Evolutionary conservation across 2,797 vertebrate genomes (phyloP), one percentile per base, ranked within the genome.

Genomic region (Lacerta viridis): DNA sequence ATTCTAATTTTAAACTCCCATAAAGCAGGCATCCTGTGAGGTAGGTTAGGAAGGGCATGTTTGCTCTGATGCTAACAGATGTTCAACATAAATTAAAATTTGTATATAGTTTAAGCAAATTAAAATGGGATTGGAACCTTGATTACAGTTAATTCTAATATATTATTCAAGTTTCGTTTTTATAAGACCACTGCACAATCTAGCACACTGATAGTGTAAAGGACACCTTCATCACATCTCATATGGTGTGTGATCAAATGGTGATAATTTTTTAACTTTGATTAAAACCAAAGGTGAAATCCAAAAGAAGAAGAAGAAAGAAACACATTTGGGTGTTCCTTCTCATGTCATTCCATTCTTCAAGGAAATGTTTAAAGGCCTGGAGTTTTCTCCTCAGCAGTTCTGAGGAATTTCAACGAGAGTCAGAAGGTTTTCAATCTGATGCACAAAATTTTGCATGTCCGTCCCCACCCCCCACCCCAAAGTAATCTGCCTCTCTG

Each of bases 31-130:
- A 80, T 86, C 50, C 69, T 83, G 20, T 59, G 3, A 79, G 36
- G 80, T 77, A 85, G 46, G 36, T 85, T 71, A 88, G 27, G n/a
- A 64, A 85, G 7, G 36, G 1, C 5, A 36, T 59, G n/a, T 29
- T 76, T 18, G n/a, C 80, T 36, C 25, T 69, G 74, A 69, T 59
- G 4, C 66, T 84, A 88, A 88, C 0, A 72, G 13, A 8, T 64
- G 18, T n/a, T 89, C 83, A 88, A 86, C 3, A 66, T 55, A 84
- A 90, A 85, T 72, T 88, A 85, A 0, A 2, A 88, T 81, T 77
- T 86, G 11, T 43, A 41, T 46, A 72, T 79, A 83, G 27, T 41
- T 93, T 91, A 89, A 87, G 77, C 18, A 88, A 92, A 86, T 88
- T 79, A 66, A 88, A 64, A 23, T 68, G 25, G 17, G 29, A 76